Percentiles rank a stretch among this genome's conserved stretches.
Evolutionary conservation across 2,113 vertebrate species (phyloP).

Genomic region (Gila orcuttii): DNA sequence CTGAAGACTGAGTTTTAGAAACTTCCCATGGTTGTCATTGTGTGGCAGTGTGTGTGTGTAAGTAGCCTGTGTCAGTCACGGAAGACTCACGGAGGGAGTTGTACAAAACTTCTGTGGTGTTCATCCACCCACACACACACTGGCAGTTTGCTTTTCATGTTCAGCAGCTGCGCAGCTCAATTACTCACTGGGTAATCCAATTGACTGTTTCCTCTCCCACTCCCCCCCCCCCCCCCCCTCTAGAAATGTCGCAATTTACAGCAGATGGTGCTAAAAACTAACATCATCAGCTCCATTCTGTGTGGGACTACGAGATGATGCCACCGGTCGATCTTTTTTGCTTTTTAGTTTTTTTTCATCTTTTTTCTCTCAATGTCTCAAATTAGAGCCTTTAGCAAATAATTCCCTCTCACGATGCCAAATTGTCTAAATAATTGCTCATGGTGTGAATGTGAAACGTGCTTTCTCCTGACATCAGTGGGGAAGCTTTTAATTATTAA

Average conservation of each 20-base stretch:
- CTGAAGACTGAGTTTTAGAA: not conserved
- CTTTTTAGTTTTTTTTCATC: slow-evolving; percentile 51
- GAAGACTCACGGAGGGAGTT: not conserved
- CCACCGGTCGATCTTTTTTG: slow-evolving; percentile 70
- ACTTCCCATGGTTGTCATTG: not conserved
- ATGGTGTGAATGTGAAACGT: slow-evolving; percentile 59
- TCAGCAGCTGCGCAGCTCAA: slow-evolving; percentile 57
- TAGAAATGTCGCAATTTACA: slow-evolving; percentile 68
- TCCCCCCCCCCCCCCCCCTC: slow-evolving; percentile 62
- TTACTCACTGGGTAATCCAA: slow-evolving; percentile 55
- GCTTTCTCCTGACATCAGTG: slow-evolving; percentile 65
- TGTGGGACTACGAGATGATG: slow-evolving; percentile 62
- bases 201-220: slow-evolving; percentile 60
- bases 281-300: slow-evolving; percentile 69
- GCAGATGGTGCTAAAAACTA: slow-evolving; percentile 76
- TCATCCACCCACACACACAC: slow-evolving; percentile 33
- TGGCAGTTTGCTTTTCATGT: slow-evolving; percentile 50
- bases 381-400: slow-evolving; percentile 70
- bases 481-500: slow-evolving; percentile 75
- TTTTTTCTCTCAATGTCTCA: slow-evolving; percentile 71
- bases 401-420: slow-evolving; percentile 62
- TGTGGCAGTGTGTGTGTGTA: not conserved
- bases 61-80: not conserved
- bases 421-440: slow-evolving; percentile 70
- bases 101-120: slow-evolving; percentile 43